phyloP scores from a whole-genome alignment of 1,140 invertebrate genomes.

The Hyphantria cunea region DNA sequence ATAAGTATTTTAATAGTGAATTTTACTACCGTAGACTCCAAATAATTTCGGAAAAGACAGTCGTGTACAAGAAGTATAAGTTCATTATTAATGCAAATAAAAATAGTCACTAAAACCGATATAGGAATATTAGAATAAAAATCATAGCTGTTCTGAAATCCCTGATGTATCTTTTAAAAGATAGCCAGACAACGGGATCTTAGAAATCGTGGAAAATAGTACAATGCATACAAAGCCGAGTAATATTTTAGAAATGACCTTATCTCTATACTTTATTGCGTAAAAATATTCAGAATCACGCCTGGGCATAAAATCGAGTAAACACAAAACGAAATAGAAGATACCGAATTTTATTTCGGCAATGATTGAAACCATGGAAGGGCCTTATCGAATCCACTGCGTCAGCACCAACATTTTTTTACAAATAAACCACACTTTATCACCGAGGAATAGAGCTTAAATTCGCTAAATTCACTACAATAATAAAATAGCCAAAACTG shows the following conservation, averaged over 20 bases:
- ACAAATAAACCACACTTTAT: constrained; percentile 21
- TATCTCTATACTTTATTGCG: background rate
- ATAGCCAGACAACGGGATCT: no score
- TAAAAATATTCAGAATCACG: constrained; percentile 47
- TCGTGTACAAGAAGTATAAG: no score
- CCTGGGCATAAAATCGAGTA: constrained; percentile 44
- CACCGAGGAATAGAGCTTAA: constrained; percentile 20
- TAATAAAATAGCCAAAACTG: background rate
- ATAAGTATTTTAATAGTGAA: no score
- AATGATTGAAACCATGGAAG: constrained; percentile 57
- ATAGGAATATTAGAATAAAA: no score
- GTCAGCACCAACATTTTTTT: constrained; percentile 21
- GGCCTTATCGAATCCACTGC: constrained; percentile 39
- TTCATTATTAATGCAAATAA: no score
- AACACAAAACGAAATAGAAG: constrained; percentile 41
- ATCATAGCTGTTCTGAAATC: no score
- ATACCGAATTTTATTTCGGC: constrained; percentile 48
- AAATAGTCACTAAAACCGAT: no score
- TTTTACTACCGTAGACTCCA: no score
- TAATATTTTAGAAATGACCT: background rate
- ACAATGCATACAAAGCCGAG: background rate
- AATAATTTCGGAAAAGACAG: no score
- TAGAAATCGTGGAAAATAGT: background rate
- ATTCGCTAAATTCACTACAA: constrained; percentile 1
- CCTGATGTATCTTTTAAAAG: no score